A percentile compares a stretch with the other conserved stretches of the same genome.
These are phyloP conservation scores for Himalopsyche japonica DNA, from an alignment of 2,888 invertebrate genomes.

Conservation along the genomic window DNA sequence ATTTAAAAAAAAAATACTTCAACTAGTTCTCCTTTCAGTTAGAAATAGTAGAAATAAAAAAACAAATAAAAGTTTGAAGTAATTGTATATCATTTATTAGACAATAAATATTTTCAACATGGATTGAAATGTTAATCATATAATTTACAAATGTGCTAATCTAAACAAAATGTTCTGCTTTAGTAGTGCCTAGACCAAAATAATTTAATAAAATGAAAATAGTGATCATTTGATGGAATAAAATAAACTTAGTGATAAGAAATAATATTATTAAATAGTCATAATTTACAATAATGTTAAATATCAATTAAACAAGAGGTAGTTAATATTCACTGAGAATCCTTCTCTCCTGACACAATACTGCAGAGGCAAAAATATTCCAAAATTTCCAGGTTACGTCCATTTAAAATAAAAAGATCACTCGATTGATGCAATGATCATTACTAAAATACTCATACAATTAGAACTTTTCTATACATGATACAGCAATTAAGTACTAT, in stretches of 20 bases:
- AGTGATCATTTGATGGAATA: background rate
- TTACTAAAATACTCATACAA: background rate
- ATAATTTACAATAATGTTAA: slow-evolving; percentile 20
- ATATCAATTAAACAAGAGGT: slow-evolving; percentile 39
- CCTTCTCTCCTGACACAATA: slow-evolving; percentile 35
- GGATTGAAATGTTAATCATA: slow-evolving; percentile 17
- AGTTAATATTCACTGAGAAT: slow-evolving; percentile 39
- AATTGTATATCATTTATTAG: slow-evolving; percentile 29
- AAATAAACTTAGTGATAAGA: background rate
- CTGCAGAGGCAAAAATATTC: slow-evolving; percentile 35
- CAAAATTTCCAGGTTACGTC: background rate
- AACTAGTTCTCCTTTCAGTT: too few species aligned
- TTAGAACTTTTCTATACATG: background rate
- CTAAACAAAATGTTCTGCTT: background rate
- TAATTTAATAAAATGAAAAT: slow-evolving; percentile 8
- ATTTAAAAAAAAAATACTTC: too few species aligned
- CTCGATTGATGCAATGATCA: background rate
- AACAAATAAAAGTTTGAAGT: background rate
- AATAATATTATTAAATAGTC: slow-evolving; percentile 1
- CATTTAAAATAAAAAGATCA: slow-evolving; percentile 11
- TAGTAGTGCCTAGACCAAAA: background rate
- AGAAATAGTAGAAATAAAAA: too few species aligned
- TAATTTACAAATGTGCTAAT: slow-evolving; percentile 34
- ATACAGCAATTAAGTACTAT: slow-evolving; percentile 37
- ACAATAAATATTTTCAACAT: slow-evolving; percentile 33